Conservation (phyloP, 2,113 vertebrate genomes). For the Pimephales promelas region DNA sequence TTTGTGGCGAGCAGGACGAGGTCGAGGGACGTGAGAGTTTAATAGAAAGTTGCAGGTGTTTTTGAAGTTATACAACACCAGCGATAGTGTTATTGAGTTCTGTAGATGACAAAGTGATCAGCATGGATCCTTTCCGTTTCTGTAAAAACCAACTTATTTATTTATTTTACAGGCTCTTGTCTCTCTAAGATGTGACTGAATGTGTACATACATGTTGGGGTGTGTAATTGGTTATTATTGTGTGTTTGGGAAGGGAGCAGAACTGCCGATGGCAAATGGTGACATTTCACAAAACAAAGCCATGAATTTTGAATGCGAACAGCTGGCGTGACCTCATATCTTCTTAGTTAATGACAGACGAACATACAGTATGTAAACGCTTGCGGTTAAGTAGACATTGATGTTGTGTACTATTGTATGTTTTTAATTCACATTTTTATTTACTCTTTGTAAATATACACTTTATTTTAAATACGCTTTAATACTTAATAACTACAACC, state of each 20-base stretch:
- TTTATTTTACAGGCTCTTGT: background rate
- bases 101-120: background rate
- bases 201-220: conserved; percentile 6
- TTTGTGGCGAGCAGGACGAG: too few relatives aligned
- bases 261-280: conserved; percentile 57
- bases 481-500: background rate
- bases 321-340: conserved; percentile 52
- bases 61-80: too few relatives aligned
- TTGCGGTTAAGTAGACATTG: background rate
- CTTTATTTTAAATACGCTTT: too few relatives aligned
- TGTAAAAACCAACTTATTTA: background rate
- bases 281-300: conserved; percentile 68
- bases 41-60: too few relatives aligned
- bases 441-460: too few relatives aligned
- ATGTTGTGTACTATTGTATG: too few relatives aligned
- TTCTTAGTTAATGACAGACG: conserved; percentile 48
- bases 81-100: background rate
- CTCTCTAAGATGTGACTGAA: conserved; percentile 18
- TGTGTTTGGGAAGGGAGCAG: conserved; percentile 21
- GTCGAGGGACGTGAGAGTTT: too few relatives aligned
- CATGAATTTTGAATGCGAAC: conserved; percentile 56
- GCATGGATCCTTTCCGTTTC: background rate
- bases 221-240: conserved; percentile 41
- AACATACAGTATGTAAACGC: background rate
- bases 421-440: too few relatives aligned